Base-by-base conservation (phyloP, 2,888 invertebrate genomes). In the Eueremaeus valkanovi region DNA sequence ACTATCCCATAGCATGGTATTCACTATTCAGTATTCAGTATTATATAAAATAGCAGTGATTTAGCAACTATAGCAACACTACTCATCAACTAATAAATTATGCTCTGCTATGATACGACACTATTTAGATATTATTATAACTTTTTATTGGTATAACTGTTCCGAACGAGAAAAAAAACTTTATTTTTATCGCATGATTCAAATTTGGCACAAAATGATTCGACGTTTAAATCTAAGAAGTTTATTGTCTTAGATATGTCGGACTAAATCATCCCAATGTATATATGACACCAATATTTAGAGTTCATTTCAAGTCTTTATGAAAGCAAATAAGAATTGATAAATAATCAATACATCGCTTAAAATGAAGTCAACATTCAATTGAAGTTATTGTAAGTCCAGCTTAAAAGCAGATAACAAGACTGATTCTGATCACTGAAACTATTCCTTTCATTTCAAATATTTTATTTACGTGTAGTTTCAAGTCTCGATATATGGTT, bases 31-130 rank as follows among this genome's bases (percentile, higher is more conserved):
- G 36, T 36, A 8, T 8, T 8, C 6, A 36, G 11, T 36, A 8
- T 5, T 36, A 8, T 36, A 11, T 8, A 36, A 45, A 45, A 45
- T 45, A 45, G 2, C 45, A 63, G 36, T 63, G 27, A 18, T 63
- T 29, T n/a, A 21, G 63, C 63, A 36, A 36, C 63, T 33, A 63
- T n/a, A 3, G 36, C 3, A 29, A 27, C 63, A 33, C 3, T 61
- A 6, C 3, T 11, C 11, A 11, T 9, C 5, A 18, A 11, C 51
- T 18, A n/a, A 51, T 51, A 31, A 61, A 61, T 6, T 61, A 61
- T 63, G 33, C 33, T 36, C 13, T 63, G 55, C 55, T 55, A 55
- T 55, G 31, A 63, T 33, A 63, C 63, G 36, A 63, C 63, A 63
- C 18, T 33, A 63, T 63, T 63, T n/a, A 29, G 3, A 31, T 8